A percentile compares a stretch with the other conserved stretches of the same genome.
Conservation (phyloP, 2,113 vertebrate species). For the Heloderma charlesbogerti region DNA sequence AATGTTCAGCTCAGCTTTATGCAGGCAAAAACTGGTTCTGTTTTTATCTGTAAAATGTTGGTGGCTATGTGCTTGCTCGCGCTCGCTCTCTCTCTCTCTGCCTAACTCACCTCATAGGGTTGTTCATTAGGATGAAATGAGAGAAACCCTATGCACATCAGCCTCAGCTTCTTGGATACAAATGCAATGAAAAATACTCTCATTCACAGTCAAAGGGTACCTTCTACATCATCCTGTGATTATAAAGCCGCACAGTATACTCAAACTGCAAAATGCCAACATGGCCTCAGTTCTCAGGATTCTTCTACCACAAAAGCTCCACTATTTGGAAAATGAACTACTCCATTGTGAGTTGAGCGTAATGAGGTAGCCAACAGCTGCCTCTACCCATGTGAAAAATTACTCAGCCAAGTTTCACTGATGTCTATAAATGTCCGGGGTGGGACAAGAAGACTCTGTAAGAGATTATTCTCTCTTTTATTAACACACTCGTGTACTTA, state of each 20-base stretch:
- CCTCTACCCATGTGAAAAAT: conserved; percentile 9
- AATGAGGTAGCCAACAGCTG: conserved; percentile 27
- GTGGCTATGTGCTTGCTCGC: background rate
- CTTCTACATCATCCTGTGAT: background rate
- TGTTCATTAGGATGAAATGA: background rate
- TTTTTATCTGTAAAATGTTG: background rate
- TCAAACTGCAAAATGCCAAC: background rate
- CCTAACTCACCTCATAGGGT: background rate
- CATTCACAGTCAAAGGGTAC: background rate
- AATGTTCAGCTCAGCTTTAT: background rate
- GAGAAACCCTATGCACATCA: background rate
- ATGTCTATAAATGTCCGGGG: conserved; percentile 14
- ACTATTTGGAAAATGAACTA: conserved; percentile 29
- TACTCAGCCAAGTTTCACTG: conserved; percentile 1
- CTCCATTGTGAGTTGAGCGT: background rate
- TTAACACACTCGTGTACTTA: background rate
- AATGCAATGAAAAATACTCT: background rate
- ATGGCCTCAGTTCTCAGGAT: conserved; percentile 20
- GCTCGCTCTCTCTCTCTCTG: background rate
- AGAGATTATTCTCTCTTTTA: background rate
- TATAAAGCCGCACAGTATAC: background rate
- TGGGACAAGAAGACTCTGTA: conserved; percentile 11
- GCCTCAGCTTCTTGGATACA: background rate
- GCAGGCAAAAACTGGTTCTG: background rate
- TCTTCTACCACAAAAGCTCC: conserved; percentile 1